Conservation (phyloP, 2,113 vertebrate species). For the Thermophis baileyi region DNA sequence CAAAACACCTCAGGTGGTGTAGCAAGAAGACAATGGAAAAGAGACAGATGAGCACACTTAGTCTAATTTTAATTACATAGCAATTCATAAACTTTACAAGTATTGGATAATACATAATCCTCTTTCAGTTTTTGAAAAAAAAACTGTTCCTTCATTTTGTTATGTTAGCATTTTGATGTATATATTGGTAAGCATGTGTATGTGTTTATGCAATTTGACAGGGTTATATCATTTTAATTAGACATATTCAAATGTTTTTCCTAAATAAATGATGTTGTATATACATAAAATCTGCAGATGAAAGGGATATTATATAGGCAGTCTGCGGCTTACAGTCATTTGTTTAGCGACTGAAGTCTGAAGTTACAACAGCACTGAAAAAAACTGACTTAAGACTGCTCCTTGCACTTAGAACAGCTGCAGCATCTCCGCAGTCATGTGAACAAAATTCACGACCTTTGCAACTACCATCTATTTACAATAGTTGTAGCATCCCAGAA, state of each 20-base stretch:
- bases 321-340: background rate
- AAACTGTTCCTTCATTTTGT: background rate
- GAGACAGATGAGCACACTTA: background rate
- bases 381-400: too few relatives aligned
- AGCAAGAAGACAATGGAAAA: conserved; percentile 2
- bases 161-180: background rate
- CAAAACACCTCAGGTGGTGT: conserved; percentile 20
- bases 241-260: background rate
- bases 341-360: background rate
- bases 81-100: conserved; percentile 24
- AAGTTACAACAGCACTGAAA: too few relatives aligned
- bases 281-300: background rate
- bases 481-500: too few relatives aligned
- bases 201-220: background rate
- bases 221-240: background rate
- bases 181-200: background rate
- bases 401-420: too few relatives aligned
- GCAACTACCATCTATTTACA: too few relatives aligned
- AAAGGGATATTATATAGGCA: background rate
- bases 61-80: conserved; percentile 23
- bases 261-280: background rate
- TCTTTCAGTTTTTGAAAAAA: background rate
- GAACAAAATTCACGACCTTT: too few relatives aligned
- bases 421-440: too few relatives aligned
- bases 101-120: background rate